Conservation (phyloP, 1,140 invertebrate species). For the Belonocnema kinseyi region DNA sequence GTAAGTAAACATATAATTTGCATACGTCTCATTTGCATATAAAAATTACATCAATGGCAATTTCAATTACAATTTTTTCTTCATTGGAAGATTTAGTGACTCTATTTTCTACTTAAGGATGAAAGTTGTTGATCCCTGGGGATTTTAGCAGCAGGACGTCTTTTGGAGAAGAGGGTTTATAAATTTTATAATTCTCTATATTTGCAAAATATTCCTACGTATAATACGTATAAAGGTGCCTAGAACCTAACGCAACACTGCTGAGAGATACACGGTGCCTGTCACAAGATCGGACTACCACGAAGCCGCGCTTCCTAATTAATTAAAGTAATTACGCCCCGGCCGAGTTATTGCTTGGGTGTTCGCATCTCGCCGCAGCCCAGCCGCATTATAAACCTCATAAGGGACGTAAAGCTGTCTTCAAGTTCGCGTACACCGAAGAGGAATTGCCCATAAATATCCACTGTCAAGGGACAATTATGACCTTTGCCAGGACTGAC, state of each 20-base stretch:
- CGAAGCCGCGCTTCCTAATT: constrained; percentile 70
- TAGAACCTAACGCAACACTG: constrained; percentile 47
- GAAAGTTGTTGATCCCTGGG: constrained; percentile 16
- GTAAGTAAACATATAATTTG: too few species aligned
- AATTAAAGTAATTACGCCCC: constrained; percentile 72
- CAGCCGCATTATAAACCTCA: constrained; percentile 65
- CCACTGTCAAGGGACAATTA: not conserved
- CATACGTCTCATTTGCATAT: too few species aligned
- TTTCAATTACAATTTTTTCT: too few species aligned
- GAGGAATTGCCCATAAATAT: constrained; percentile 15
- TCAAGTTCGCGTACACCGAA: constrained; percentile 41
- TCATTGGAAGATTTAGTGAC: not conserved
- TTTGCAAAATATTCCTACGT: constrained; percentile 29
- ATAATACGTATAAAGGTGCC: constrained; percentile 47
- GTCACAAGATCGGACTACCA: constrained; percentile 69
- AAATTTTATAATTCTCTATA: constrained; percentile 31
- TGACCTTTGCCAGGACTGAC: not conserved
- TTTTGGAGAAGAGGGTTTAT: not conserved
- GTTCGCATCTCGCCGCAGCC: constrained; percentile 60
- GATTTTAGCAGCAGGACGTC: constrained; percentile 13
- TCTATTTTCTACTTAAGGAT: not conserved
- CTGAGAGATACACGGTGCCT: constrained; percentile 58
- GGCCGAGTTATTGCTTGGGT: constrained; percentile 68
- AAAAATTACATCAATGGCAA: too few species aligned
- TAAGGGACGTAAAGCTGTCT: constrained; percentile 58